These are phyloP conservation scores for Archivesica marissinica DNA, from an alignment of 1,140 invertebrate genomes.

Conservation along the genomic window DNA sequence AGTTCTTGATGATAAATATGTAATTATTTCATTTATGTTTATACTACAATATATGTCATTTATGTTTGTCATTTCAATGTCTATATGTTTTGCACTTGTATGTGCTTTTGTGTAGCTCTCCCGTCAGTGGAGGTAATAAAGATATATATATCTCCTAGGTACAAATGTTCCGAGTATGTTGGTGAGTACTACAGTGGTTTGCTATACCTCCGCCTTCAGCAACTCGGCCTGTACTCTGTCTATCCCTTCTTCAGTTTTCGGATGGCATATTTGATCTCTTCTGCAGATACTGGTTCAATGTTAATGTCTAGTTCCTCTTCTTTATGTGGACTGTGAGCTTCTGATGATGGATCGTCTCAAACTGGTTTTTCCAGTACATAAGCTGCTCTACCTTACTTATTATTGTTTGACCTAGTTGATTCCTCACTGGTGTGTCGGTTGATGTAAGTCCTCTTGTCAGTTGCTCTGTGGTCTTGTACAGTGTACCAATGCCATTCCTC, in stretches of 20 bases:
- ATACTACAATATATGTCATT: no score
- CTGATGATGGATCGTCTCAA: neutral
- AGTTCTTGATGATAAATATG: no score
- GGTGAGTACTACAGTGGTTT: neutral
- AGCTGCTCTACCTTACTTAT: neutral
- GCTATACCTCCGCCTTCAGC: neutral
- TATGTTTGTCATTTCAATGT: no score
- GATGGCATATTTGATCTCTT: slow-evolving; percentile 16
- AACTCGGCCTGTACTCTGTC: slow-evolving; percentile 33
- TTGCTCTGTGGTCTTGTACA: slow-evolving; percentile 29
- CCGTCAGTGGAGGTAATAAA: no score
- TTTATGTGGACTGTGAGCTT: neutral
- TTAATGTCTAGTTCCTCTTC: neutral
- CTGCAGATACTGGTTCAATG: neutral
- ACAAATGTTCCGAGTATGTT: no score
- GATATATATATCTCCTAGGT: no score
- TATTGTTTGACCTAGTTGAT: neutral
- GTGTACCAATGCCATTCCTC: slow-evolving; percentile 13
- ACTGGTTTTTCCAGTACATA: neutral
- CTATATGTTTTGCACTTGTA: no score
- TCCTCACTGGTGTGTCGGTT: neutral
- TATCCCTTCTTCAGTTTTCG: neutral
- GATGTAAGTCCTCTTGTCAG: neutral
- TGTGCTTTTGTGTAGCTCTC: no score
- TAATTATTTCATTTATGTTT: no score